These are phyloP conservation scores for Reinhardtius hippoglossoides DNA, from an alignment of 2,113 vertebrate species.

Conservation along the genomic window DNA sequence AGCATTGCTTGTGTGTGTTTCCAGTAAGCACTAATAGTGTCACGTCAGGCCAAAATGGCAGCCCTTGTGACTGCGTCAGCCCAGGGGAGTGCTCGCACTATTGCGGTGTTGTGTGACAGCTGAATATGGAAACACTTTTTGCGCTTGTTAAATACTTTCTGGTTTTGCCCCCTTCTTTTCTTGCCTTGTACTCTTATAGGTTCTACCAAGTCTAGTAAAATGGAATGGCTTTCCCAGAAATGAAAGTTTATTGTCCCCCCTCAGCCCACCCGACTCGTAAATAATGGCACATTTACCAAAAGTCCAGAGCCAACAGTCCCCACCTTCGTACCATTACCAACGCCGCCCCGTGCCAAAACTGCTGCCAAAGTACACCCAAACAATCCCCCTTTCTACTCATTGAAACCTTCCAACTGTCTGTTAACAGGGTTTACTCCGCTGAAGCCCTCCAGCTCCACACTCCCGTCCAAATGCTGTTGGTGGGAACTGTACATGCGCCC, in stretches of 20 bases:
- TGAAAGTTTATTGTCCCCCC: slow-evolving; percentile 78
- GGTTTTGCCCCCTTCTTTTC: slow-evolving; percentile 62
- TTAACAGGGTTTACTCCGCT: slow-evolving; percentile 50
- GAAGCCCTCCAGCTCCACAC: slow-evolving; percentile 30
- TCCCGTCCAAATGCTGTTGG: neutral
- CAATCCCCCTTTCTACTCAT: slow-evolving; percentile 62
- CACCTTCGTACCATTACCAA: slow-evolving; percentile 58
- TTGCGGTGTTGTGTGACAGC: slow-evolving; percentile 75
- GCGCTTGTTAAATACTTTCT: slow-evolving; percentile 78
- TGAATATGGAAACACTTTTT: slow-evolving; percentile 82
- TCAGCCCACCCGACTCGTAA: slow-evolving; percentile 73
- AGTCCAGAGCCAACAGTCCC: slow-evolving; percentile 51
- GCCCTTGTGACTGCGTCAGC: slow-evolving; percentile 60
- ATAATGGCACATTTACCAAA: slow-evolving; percentile 77
- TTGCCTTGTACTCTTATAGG: slow-evolving; percentile 67
- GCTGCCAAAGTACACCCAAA: slow-evolving; percentile 68
- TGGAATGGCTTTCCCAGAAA: slow-evolving; percentile 83
- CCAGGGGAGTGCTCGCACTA: slow-evolving; percentile 61
- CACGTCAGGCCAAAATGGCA: slow-evolving; percentile 61
- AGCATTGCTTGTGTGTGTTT: slow-evolving; percentile 61
- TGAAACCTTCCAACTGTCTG: slow-evolving; percentile 71
- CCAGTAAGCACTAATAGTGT: slow-evolving; percentile 67
- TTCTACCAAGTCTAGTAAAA: slow-evolving; percentile 81
- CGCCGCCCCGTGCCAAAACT: slow-evolving; percentile 46
- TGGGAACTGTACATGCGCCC: slow-evolving; percentile 27